These are phyloP conservation scores for Drosophila robusta DNA, from an alignment of 2,888 invertebrate genomes.

Conservation along the genomic window DNA sequence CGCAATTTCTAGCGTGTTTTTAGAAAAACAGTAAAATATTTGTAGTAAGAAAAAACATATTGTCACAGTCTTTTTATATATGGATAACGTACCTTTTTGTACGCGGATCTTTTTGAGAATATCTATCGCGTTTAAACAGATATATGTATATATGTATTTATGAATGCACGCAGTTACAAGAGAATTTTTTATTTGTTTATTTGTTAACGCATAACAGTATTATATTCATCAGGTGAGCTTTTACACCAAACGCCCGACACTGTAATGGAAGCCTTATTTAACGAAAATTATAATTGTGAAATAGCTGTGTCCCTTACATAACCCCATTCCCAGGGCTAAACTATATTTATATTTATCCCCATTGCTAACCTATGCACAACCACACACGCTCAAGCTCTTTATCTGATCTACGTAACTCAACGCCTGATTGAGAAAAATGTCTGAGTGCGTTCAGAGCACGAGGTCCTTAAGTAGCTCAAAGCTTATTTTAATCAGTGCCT, in stretches of 20 bases:
- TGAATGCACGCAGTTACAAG: neutral
- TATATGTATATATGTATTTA: neutral
- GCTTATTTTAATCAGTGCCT: too few species aligned
- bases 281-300: constrained; percentile 7
- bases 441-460: too few species aligned
- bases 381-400: too few species aligned
- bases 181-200: neutral
- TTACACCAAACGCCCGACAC: constrained; percentile 4
- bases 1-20: too few species aligned
- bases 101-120: neutral
- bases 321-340: too few species aligned
- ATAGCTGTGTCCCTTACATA: neutral
- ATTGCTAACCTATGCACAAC: too few species aligned
- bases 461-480: too few species aligned
- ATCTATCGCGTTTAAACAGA: too few species aligned
- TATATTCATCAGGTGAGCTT: constrained; percentile 19
- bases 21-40: neutral
- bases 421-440: neutral
- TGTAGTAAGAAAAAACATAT: neutral
- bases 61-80: neutral
- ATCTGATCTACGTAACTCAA: neutral
- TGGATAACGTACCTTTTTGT: neutral
- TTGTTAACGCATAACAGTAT: constrained; percentile 6
- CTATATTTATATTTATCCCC: too few species aligned
- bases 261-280: constrained; percentile 24